Evolutionary conservation across 2,797 vertebrate species (phyloP).

Genomic region (Phalanger gymnotis): DNA sequence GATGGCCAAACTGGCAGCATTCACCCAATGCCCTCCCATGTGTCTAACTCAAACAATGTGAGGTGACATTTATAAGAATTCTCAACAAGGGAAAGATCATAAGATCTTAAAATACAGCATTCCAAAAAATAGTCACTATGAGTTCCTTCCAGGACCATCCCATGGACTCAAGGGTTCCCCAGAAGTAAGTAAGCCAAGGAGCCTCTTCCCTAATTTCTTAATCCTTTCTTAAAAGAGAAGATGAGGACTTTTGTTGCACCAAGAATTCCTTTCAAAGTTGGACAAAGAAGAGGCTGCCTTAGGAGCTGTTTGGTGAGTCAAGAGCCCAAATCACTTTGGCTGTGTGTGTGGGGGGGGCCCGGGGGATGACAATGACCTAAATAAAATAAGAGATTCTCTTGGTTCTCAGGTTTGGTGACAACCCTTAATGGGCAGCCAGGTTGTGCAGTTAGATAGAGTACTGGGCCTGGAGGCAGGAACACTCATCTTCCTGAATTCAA

Average conservation of each 20-base stretch:
- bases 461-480: neutral
- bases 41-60: neutral
- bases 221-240: neutral
- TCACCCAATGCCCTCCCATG: neutral
- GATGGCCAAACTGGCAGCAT: neutral
- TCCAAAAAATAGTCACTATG: neutral
- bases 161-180: neutral
- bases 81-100: neutral
- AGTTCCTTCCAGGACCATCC: neutral
- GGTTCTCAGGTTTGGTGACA: neutral
- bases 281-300: neutral
- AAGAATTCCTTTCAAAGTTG: neutral
- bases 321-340: neutral
- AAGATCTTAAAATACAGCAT: neutral
- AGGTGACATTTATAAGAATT: neutral
- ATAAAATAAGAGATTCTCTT: neutral
- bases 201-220: neutral
- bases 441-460: neutral
- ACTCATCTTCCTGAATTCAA: neutral
- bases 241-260: neutral
- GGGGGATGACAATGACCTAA: neutral
- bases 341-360: too few relatives aligned
- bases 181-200: neutral
- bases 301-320: neutral
- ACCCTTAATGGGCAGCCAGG: neutral